Conservation (phyloP, 2,888 invertebrate species). For the Andrena haemorrhoa region DNA sequence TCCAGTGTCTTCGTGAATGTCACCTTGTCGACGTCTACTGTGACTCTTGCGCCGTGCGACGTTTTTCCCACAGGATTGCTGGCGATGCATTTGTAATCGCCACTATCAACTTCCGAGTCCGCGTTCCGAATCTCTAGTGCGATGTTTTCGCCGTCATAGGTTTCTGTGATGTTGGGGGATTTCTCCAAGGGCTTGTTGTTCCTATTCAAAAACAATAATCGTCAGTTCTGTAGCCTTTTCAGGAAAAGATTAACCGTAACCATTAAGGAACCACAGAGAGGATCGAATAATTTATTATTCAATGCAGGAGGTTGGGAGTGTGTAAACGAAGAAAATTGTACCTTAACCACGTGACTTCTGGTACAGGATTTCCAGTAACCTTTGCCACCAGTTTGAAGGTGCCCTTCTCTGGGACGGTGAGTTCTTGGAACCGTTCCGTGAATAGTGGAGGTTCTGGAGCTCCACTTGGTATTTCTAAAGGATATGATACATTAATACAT, state of each 20-base stretch:
- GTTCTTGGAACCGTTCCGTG: slow-evolving; percentile 94
- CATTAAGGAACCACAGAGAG: too few species aligned
- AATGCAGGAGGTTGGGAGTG: too few species aligned
- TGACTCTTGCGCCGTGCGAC: slow-evolving; percentile 94
- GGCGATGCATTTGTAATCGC: slow-evolving; percentile 96
- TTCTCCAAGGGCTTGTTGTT: slow-evolving; percentile 93
- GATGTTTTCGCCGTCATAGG: slow-evolving; percentile 94
- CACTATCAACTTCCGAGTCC: slow-evolving; percentile 94
- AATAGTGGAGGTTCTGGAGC: slow-evolving; percentile 95
- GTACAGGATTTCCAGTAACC: slow-evolving; percentile 95
- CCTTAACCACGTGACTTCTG: slow-evolving; percentile 95
- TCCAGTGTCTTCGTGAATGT: slow-evolving; percentile 91
- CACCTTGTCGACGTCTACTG: slow-evolving; percentile 94
- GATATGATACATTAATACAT: background rate
- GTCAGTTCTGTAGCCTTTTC: too few species aligned
- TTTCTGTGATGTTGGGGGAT: slow-evolving; percentile 91
- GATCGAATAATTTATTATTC: too few species aligned
- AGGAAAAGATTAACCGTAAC: too few species aligned
- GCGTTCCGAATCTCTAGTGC: slow-evolving; percentile 92
- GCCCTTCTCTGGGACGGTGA: slow-evolving; percentile 92
- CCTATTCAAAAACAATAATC: slow-evolving; percentile 79
- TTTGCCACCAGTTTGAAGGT: slow-evolving; percentile 92
- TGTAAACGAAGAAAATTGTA: slow-evolving; percentile 2
- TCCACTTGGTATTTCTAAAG: slow-evolving; percentile 90
- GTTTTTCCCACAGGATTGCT: slow-evolving; percentile 95